phyloP scores from a whole-genome alignment of 2,797 vertebrate genomes.

The Australoheros facetus region DNA sequence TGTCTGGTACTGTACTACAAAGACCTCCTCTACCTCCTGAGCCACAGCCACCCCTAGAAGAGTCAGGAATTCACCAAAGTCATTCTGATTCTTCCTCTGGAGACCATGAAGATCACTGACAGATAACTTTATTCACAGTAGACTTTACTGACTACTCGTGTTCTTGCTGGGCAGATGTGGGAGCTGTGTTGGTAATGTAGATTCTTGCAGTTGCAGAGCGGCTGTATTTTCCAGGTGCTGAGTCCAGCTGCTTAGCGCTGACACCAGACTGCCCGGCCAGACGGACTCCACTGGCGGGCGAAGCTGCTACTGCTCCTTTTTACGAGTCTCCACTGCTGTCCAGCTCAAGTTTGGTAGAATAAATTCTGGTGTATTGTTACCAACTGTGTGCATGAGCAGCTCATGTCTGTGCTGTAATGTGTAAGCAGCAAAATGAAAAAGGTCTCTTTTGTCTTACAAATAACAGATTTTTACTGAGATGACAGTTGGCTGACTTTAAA shows the following conservation, averaged over 20 bases:
- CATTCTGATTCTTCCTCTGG: background rate
- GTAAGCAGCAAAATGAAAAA: slow-evolving; percentile 35
- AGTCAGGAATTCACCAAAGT: no score
- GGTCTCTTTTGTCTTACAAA: slow-evolving; percentile 34
- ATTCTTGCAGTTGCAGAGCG: background rate
- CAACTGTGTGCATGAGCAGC: slow-evolving; percentile 34
- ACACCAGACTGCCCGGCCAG: slow-evolving; percentile 63
- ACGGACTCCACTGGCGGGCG: slow-evolving; percentile 30
- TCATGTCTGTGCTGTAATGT: slow-evolving; percentile 37
- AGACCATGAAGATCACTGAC: background rate
- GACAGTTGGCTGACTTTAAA: slow-evolving; percentile 55
- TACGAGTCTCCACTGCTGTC: slow-evolving; percentile 53
- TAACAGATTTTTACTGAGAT: slow-evolving; percentile 30
- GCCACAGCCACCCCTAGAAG: no score
- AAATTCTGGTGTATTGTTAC: slow-evolving; percentile 47
- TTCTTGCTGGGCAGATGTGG: background rate
- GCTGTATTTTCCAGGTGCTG: slow-evolving; percentile 8
- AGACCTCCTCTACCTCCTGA: no score
- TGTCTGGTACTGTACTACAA: no score
- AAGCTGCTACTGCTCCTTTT: slow-evolving; percentile 61
- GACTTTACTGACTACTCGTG: background rate
- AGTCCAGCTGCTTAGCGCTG: slow-evolving; percentile 35
- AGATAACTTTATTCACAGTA: background rate
- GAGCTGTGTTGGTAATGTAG: background rate
- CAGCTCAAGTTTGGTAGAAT: slow-evolving; percentile 56